Evolutionary conservation across 2,113 vertebrate species (phyloP).

Genomic region (Chinchilla lanigera): DNA sequence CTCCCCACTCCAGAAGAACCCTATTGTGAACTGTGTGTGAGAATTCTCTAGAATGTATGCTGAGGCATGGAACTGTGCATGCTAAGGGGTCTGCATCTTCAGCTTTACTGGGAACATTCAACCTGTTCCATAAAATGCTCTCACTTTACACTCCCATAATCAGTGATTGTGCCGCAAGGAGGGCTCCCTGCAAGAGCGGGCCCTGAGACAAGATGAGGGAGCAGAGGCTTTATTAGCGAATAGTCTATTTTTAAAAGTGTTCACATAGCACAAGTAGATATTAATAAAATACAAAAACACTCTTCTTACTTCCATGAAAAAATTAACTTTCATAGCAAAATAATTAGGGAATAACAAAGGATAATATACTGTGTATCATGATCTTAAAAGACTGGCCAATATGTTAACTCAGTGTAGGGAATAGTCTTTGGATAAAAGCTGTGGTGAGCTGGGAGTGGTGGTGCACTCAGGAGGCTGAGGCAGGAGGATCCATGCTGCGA

Average conservation of each 20-base stretch:
- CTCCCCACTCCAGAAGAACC: background rate
- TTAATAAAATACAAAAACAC: background rate
- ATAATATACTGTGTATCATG: background rate
- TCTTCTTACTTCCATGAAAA: background rate
- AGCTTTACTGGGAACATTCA: slow-evolving; percentile 10
- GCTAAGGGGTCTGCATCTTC: background rate
- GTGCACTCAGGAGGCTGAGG: background rate
- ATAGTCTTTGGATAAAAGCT: background rate
- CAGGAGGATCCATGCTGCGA: background rate
- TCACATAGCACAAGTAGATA: background rate
- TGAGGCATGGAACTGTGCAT: background rate
- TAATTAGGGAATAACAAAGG: background rate
- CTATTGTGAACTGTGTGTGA: background rate
- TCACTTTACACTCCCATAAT: background rate
- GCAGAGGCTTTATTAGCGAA: background rate
- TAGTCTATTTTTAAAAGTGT: background rate
- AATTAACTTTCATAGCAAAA: background rate
- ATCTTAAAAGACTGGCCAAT: background rate
- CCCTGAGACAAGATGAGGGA: background rate
- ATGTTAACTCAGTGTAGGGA: background rate
- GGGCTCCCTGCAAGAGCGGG: background rate
- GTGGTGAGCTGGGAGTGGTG: background rate
- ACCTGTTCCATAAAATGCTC: background rate
- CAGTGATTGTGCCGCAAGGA: background rate
- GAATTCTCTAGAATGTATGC: background rate